Evolutionary conservation across 1,140 invertebrate species (phyloP), one percentile per base, ranked within the genome.

Genomic region (Caerostris darwini): DNA sequence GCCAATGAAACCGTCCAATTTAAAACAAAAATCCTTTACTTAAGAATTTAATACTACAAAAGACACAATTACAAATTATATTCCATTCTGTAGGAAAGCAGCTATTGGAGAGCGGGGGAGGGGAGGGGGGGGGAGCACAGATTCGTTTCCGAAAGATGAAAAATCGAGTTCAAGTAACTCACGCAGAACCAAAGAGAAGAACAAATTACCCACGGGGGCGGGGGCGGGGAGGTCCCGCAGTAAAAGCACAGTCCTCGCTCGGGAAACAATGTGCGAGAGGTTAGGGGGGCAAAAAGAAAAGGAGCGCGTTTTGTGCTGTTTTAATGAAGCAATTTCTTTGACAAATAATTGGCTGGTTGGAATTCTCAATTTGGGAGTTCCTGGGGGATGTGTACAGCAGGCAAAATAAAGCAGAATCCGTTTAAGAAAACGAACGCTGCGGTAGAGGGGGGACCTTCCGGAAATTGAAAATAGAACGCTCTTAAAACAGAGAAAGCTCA

Each of bases 241-340:
- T 19, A 90, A 90, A 69, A 90, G 59, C 61, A 57, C 53, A 54
- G 71, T 5, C n/a, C 71, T 64, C n/a, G 50, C 87, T 71, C n/a
- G 56, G n/a, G 87, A 90, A 90, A 82, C 90, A 91, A 81, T 82
- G 77, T 61, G 82, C 17, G 61, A 77, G 34, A 53, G 34, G 12
- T 7, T 34, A 90, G 34, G 14, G 12, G 4, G 57, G 77, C 54
- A 69, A 89, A 54, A 56, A 4, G n/a, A 5, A 12, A 17, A 34
- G 17, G 7, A n/a, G 14, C 71, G 7, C 59, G 82, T 86, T 92
- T 92, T 92, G 82, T 92, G 82, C 91, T 17, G 53, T 92, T 92
- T 92, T 92, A 92, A 92, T 92, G 91, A 92, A 92, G 91, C 91
- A 92, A 85, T 92, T 85, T 92, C 91, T 92, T 92, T 64, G 91